Evolutionary conservation across 2,888 invertebrate species (phyloP), one percentile per base, ranked within the genome.

Genomic region (Lycaena phlaeas): DNA sequence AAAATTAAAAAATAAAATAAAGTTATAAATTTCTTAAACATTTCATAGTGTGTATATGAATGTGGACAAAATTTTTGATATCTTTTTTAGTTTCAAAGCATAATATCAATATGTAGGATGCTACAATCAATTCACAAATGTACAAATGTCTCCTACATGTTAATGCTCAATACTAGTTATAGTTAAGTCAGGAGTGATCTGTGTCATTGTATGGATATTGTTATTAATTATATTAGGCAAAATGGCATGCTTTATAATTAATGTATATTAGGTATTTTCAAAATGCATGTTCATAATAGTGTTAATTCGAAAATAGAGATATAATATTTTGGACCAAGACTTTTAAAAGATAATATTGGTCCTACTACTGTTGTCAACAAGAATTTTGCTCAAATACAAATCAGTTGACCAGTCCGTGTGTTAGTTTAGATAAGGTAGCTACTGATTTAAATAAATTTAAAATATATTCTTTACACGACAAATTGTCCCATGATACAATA

Each of bases 151-250:
- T 30, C 17, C 34, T 18, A 34, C 12, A 12, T 34, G 22, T 17
- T 30, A 15, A 11, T 34, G 34, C 34, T 34, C 34, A 34, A 34
- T 15, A 18, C 22, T 31, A 6, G 11, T 17, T 18, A 22, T 18
- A 9, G 7, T 10, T 34, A 31, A 15, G 17, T 15, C 10, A 10
- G 11, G 12, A 7, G 34, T 18, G 34, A 18, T 12, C 1, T n/a
- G 11, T 22, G 17, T 12, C 17, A 6, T 22, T 12, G 9, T 17
- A 7, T 22, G 10, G 22, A 18, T 31, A 11, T 17, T 31, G 18
- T 18, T 34, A 18, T 22, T 14, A 34, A 22, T 3, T 22, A 5
- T 22, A 22, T 22, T 22, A 22, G 22, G n/a, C n/a, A n/a, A n/a
- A n/a, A n/a, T n/a, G n/a, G n/a, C n/a, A n/a, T n/a, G n/a, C n/a